Base-by-base conservation (phyloP, 2,888 invertebrate genomes). In the Agonopterix alstromeriana region DNA sequence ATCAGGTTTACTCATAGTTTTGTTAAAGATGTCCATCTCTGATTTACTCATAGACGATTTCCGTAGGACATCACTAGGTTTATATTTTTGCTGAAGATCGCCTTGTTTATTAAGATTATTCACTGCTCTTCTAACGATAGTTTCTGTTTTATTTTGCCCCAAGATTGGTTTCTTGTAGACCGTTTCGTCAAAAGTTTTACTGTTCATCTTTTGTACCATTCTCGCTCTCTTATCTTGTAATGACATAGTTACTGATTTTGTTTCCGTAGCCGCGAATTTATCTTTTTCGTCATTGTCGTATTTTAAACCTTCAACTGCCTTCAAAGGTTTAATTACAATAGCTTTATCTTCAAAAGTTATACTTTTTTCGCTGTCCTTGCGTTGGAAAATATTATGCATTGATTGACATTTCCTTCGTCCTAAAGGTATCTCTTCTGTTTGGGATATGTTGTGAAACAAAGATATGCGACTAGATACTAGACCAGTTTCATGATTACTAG, bases 381-480 rank as follows among this genome's bases (percentile, higher is more conserved):
- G 64, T 51, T 65, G 67, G 50, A 65, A 59, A 52, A 85, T 77
- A 50, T 82, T 78, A 53, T 78, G 70, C 67, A 79, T 65, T 35
- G 82, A 82, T 55, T 72, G 69, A 55, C 74, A 71, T 65, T 80
- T 84, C 51, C 67, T 65, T 50, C 61, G 67, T 50, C 57, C 55
- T 67, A 69, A 73, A 17, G 77, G 63, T 48, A 73, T 49, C 36
- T 78, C 75, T 60, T 85, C 83, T n/a, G 77, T 75, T 50, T 77
- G 71, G 10, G 86, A 78, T 64, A 85, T 77, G 43, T 72, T 83
- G 62, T 86, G 86, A 49, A 82, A 88, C 54, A 88, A 60, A 48
- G 84, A 81, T 72, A 88, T 85, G 44, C 88, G 80, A 78, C 85
- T 87, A 65, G 84, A 87, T 45, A 88, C 88, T 56, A 88, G 68